These are phyloP conservation scores for Zaprionus vittiger DNA, from an alignment of 1,140 invertebrate species.

Conservation along the genomic window DNA sequence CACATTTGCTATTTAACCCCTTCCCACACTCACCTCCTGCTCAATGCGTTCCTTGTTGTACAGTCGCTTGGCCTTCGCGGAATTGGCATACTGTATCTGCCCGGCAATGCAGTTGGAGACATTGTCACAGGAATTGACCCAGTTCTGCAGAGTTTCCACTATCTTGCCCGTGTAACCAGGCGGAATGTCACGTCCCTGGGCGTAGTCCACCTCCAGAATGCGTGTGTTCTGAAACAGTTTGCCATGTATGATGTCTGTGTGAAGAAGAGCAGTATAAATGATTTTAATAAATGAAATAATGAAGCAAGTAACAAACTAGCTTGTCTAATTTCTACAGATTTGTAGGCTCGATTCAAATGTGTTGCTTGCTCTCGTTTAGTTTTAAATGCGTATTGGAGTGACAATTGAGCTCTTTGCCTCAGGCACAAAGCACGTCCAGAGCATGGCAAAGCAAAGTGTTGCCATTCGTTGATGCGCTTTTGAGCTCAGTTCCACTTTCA, in stretches of 20 bases:
- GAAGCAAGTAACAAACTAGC: neutral
- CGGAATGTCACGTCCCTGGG: slow-evolving; percentile 95
- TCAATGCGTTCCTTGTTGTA: slow-evolving; percentile 94
- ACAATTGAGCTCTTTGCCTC: neutral
- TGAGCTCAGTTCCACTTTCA: neutral
- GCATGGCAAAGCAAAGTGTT: neutral
- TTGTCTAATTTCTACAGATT: neutral
- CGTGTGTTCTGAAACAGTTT: slow-evolving; percentile 98
- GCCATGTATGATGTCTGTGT: slow-evolving; percentile 95
- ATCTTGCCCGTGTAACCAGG: slow-evolving; percentile 91
- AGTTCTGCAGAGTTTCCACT: slow-evolving; percentile 92
- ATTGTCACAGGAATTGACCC: slow-evolving; percentile 96
- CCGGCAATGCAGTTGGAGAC: slow-evolving; percentile 94
- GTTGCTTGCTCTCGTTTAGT: too few species aligned
- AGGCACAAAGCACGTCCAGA: neutral
- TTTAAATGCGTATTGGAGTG: neutral
- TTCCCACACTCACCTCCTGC: slow-evolving; percentile 89
- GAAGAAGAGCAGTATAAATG: neutral
- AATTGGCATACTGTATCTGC: slow-evolving; percentile 94
- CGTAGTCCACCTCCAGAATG: slow-evolving; percentile 96
- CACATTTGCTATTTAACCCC: neutral
- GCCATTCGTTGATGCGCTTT: neutral
- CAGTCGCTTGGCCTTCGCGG: slow-evolving; percentile 92
- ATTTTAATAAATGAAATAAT: too few species aligned
- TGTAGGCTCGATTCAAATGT: too few species aligned